Base-by-base conservation (phyloP, 2,888 invertebrate species). In the Dascillus cervinus region DNA sequence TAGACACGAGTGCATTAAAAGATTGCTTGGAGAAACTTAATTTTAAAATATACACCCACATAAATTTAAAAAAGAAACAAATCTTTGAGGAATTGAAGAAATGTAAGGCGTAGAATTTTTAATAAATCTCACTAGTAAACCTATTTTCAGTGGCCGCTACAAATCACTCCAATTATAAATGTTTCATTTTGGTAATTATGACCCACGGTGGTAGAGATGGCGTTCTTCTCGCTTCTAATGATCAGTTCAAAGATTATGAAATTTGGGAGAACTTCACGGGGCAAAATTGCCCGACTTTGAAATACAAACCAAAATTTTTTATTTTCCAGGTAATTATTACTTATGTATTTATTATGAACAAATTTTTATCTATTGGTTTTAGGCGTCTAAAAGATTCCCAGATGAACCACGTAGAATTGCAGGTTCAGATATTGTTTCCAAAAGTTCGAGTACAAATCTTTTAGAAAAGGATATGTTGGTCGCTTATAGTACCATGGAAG, bases 251-350 rank as follows among this genome's bases (percentile, higher is more conserved):
- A 10, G 43, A 52, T 3, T 26, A 41, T 6, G 48, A 57, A 11
- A 40, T 60, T 9, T 56, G 54, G 55, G 30, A 30, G 8, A 25
- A 33, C 11, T 58, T 62, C 35, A 36, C 26, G 5, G 11, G 2
- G 2, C 12, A 31, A 3, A 22, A 33, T 3, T 51, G 50, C 25
- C 14, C 34, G 32, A 35, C 41, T 21, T 41, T 61, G 13, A 24
- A 41, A 9, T 29, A 49, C 26, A 60, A 56, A 39, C 61, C 61
- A 2, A 61, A 62, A 46, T 50, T 61, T 48, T 60, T 61, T 14
- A 40, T 61, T 9, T 53, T 61, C 39, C 59, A 60, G 50, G 61
- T 58, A 44, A 47, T n/a, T n/a, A n/a, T n/a, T n/a, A n/a, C n/a
- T n/a, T n/a, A n/a, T n/a, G 4, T 17, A 17, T 8, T 8, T 4